Evolutionary conservation across 1,140 invertebrate genomes (phyloP).

Genomic region (Drosophila equinoxialis): DNA sequence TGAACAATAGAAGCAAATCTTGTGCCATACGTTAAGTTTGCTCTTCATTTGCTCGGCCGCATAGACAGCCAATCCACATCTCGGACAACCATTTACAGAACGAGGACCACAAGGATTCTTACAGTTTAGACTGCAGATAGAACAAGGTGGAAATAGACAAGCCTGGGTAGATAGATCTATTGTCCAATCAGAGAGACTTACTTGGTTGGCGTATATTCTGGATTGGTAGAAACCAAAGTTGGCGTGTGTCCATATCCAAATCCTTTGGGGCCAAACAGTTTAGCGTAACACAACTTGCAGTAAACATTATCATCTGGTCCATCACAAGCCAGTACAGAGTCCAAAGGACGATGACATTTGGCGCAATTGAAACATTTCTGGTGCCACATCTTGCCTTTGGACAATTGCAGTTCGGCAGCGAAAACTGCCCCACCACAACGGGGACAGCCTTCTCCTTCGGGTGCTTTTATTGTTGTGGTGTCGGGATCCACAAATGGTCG

Average conservation of each 20-base stretch:
- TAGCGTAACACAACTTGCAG: conserved; percentile 94
- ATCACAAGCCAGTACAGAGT: conserved; percentile 95
- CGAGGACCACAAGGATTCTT: conserved; percentile 45
- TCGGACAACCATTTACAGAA: conserved; percentile 87
- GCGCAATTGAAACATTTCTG: conserved; percentile 96
- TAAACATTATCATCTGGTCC: conserved; percentile 95
- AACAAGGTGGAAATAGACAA: neutral
- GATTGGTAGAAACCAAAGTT: conserved; percentile 90
- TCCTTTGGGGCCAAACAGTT: conserved; percentile 94
- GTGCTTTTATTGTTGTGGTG: conserved; percentile 93
- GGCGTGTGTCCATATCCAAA: conserved; percentile 94
- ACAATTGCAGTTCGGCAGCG: conserved; percentile 96
- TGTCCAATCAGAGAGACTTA: no score
- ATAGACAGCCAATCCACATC: conserved; percentile 94
- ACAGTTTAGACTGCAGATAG: conserved; percentile 34
- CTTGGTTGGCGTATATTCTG: conserved; percentile 85
- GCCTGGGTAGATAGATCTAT: no score
- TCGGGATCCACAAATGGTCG: conserved; percentile 92
- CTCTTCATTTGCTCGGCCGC: conserved; percentile 97
- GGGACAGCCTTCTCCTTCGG: conserved; percentile 94
- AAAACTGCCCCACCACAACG: conserved; percentile 96
- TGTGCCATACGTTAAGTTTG: conserved; percentile 96
- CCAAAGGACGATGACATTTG: conserved; percentile 96
- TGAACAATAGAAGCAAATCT: conserved; percentile 96
- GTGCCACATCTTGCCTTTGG: conserved; percentile 97